Conservation (phyloP, 2,888 invertebrate genomes). For the Latrodectus hesperus region DNA sequence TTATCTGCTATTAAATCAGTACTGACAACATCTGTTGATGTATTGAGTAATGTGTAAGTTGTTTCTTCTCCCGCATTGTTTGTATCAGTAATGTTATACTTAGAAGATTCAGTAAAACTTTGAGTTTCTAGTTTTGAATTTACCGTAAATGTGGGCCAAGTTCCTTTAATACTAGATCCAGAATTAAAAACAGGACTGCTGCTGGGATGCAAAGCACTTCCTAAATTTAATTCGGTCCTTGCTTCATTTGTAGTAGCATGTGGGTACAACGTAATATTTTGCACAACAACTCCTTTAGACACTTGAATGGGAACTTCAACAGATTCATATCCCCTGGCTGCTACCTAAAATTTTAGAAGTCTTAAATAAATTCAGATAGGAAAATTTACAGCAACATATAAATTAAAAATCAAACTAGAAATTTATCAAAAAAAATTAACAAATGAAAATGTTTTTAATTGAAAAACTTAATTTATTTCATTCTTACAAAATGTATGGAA, state of each 20-base stretch:
- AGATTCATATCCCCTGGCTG: slow-evolving; percentile 68
- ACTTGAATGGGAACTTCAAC: slow-evolving; percentile 64
- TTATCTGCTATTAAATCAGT: too few species aligned
- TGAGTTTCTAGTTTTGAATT: slow-evolving; percentile 26
- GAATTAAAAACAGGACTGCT: slow-evolving; percentile 18
- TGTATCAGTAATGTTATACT: too few species aligned
- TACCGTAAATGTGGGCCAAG: slow-evolving; percentile 62
- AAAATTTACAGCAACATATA: too few species aligned
- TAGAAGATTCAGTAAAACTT: neutral
- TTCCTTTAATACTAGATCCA: slow-evolving; percentile 7
- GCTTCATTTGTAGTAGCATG: slow-evolving; percentile 14
- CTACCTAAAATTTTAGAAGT: slow-evolving; percentile 25
- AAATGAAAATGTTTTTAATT: too few species aligned
- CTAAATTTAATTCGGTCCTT: neutral
- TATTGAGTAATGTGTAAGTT: too few species aligned
- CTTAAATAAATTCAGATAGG: too few species aligned
- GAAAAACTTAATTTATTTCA: too few species aligned
- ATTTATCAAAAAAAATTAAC: too few species aligned
- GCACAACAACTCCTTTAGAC: slow-evolving; percentile 53
- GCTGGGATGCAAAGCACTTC: neutral
- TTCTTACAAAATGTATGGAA: too few species aligned
- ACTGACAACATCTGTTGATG: too few species aligned
- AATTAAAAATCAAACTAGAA: too few species aligned
- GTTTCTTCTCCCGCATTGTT: too few species aligned
- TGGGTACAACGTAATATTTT: slow-evolving; percentile 63